Evolutionary conservation across 2,797 vertebrate species (phyloP).

Genomic region (Lepus oiostolus): DNA sequence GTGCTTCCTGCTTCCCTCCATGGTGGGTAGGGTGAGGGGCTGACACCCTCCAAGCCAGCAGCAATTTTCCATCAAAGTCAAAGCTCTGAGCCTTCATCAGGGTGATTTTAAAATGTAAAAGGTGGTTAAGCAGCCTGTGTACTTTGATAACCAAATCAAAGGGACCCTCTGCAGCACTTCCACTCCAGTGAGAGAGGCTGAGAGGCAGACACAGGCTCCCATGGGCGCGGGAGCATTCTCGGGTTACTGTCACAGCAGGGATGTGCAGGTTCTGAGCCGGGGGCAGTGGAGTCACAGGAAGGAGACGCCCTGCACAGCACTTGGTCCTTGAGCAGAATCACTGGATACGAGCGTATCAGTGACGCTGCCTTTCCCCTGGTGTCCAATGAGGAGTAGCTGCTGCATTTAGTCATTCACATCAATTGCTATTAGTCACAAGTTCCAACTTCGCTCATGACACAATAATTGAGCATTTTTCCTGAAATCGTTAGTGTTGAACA

Average conservation of each 20-base stretch:
- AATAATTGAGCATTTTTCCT: slow-evolving; percentile 47
- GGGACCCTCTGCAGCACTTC: neutral
- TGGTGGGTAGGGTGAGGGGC: neutral
- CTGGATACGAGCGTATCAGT: neutral
- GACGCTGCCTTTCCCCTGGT: neutral
- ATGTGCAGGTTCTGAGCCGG: neutral
- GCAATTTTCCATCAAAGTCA: neutral
- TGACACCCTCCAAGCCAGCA: neutral
- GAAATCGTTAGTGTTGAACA: slow-evolving; percentile 31
- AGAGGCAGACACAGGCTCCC: accelerated
- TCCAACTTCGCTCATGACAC: slow-evolving; percentile 26
- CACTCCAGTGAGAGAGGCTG: no score
- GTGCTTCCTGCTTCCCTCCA: neutral
- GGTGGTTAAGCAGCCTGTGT: neutral
- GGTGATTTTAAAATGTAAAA: neutral
- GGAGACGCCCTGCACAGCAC: neutral
- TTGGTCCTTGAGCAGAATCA: neutral
- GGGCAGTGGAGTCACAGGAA: neutral
- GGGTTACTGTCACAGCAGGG: accelerated
- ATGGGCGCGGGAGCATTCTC: accelerated
- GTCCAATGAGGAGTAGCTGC: neutral
- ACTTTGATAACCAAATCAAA: neutral
- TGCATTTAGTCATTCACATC: neutral
- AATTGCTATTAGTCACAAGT: slow-evolving; percentile 2
- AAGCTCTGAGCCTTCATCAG: neutral